Conservation (phyloP, 2,888 invertebrate genomes). For the Chromoteleia sp. region DNA sequence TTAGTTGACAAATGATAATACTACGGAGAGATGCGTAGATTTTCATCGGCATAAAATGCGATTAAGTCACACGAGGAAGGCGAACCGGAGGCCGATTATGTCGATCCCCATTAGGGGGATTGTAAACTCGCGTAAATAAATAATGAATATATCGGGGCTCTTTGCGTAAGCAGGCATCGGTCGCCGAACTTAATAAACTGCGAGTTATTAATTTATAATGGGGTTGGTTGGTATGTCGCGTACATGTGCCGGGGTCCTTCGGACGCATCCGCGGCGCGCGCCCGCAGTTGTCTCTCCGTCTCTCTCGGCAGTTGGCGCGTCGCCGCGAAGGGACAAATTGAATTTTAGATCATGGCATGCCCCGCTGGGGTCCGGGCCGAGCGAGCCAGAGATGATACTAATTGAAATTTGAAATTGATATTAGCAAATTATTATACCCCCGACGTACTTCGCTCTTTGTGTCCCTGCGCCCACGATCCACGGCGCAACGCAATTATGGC, state of each 20-base stretch:
- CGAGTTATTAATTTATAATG: slow-evolving; percentile 83
- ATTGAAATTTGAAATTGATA: slow-evolving; percentile 85
- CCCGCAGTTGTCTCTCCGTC: slow-evolving; percentile 41
- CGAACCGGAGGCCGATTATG: slow-evolving; percentile 78
- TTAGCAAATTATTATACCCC: slow-evolving; percentile 84
- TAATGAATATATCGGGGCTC: slow-evolving; percentile 83
- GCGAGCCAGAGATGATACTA: slow-evolving; percentile 83
- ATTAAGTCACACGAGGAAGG: slow-evolving; percentile 69
- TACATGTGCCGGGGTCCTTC: slow-evolving; percentile 73
- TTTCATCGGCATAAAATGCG: slow-evolving; percentile 71
- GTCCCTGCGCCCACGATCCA: slow-evolving; percentile 55
- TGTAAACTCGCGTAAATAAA: slow-evolving; percentile 84
- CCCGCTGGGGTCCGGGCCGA: slow-evolving; percentile 78
- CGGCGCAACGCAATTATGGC: slow-evolving; percentile 79
- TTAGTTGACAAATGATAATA: slow-evolving; percentile 58
- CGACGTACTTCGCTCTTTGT: slow-evolving; percentile 70
- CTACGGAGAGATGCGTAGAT: slow-evolving; percentile 64
- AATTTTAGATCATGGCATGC: slow-evolving; percentile 84
- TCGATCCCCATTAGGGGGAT: slow-evolving; percentile 83
- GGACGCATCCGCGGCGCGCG: slow-evolving; percentile 54
- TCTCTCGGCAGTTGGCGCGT: slow-evolving; percentile 70
- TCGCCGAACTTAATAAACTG: slow-evolving; percentile 84
- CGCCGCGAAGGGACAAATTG: slow-evolving; percentile 83
- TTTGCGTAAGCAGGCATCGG: slow-evolving; percentile 83
- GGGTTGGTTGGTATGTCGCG: slow-evolving; percentile 77